phyloP scores from a whole-genome alignment of 2,888 invertebrate genomes.

The Temnothorax unifasciatus region DNA sequence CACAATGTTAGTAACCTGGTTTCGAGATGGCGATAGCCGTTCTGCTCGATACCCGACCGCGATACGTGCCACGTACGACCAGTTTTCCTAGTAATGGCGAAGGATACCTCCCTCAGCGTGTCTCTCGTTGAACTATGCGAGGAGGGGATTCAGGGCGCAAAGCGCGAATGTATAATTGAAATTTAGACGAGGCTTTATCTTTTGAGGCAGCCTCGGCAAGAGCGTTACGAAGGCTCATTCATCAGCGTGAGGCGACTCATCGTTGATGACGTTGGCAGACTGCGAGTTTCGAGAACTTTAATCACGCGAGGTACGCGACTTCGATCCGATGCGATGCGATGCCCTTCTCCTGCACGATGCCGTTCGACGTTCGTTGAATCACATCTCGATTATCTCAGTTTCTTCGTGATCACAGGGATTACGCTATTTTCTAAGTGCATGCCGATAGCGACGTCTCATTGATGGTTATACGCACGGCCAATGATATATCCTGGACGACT shows the following conservation, averaged over 20 bases:
- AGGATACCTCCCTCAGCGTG: no score
- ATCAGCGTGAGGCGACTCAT: background rate
- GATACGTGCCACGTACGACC: constrained; percentile 21
- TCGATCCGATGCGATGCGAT: constrained; percentile 12
- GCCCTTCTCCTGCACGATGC: background rate
- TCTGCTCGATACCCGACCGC: constrained; percentile 21
- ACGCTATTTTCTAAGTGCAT: constrained; percentile 32
- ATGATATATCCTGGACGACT: background rate
- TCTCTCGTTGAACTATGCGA: background rate
- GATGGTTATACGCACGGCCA: constrained; percentile 16
- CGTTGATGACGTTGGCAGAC: background rate
- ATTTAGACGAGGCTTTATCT: constrained; percentile 29
- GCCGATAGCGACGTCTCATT: constrained; percentile 42
- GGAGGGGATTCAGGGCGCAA: background rate
- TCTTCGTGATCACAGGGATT: constrained; percentile 22
- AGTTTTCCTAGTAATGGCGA: constrained; percentile 9
- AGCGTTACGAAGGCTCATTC: background rate
- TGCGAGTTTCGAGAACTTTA: background rate
- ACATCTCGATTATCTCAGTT: constrained; percentile 13
- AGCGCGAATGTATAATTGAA: constrained; percentile 9
- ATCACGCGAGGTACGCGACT: constrained; percentile 24
- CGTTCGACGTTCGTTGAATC: background rate
- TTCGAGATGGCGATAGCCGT: constrained; percentile 29
- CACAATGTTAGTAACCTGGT: constrained; percentile 49
- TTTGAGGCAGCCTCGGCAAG: background rate